Evolutionary conservation across 2,888 invertebrate genomes (phyloP).

Genomic region (Xestia ashworthii): DNA sequence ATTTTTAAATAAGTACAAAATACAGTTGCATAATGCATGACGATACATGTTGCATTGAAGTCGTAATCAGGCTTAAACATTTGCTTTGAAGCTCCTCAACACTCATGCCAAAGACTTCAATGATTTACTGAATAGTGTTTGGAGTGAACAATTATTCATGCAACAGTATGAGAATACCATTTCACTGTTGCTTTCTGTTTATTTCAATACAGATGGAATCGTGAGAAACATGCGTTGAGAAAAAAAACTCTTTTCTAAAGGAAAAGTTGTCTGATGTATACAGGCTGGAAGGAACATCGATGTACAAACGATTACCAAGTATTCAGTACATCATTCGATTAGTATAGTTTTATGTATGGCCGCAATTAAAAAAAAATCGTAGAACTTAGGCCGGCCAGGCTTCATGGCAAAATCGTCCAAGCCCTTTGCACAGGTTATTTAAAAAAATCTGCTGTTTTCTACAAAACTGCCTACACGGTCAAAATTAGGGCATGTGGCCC

Average conservation of each 20-base stretch:
- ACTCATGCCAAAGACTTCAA: not conserved
- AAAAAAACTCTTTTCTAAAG: not conserved
- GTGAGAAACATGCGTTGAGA: conserved; percentile 28
- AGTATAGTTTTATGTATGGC: too few relatives aligned
- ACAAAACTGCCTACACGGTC: not conserved
- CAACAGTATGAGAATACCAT: conserved; percentile 12
- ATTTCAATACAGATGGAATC: conserved; percentile 20
- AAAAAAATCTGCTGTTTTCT: not conserved
- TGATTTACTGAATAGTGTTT: not conserved
- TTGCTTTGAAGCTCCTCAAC: not conserved
- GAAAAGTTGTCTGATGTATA: not conserved
- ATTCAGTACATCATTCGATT: not conserved
- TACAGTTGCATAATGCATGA: not conserved
- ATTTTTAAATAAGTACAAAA: not conserved
- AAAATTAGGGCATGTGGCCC: too few relatives aligned
- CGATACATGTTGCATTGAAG: too few relatives aligned
- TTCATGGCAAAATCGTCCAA: too few relatives aligned
- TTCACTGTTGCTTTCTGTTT: conserved; percentile 8
- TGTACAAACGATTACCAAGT: not conserved
- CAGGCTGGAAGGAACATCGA: not conserved
- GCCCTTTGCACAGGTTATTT: too few relatives aligned
- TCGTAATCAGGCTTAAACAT: not conserved
- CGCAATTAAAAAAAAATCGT: too few relatives aligned
- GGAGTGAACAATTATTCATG: not conserved
- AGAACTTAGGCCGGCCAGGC: too few relatives aligned